A percentile compares a stretch with the other conserved stretches of the same genome.
Conservation (phyloP, 2,113 vertebrate species). For the Urocolius indicus region DNA sequence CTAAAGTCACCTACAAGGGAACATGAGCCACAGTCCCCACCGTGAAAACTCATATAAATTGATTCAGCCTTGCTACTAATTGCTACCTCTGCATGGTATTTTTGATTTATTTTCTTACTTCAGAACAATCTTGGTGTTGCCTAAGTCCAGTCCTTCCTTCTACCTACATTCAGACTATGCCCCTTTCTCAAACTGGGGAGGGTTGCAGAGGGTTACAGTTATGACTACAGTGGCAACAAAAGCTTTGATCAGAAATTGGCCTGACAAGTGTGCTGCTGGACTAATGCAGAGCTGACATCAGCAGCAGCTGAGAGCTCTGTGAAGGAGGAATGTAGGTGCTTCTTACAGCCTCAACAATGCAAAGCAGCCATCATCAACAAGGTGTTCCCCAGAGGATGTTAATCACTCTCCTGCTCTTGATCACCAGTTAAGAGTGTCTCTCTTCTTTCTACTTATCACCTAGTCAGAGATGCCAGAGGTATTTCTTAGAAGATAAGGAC, state of each 20-base stretch:
- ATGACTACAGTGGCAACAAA: not conserved
- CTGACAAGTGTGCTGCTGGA: constrained; percentile 19
- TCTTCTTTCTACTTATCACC: constrained; percentile 60
- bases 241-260: constrained; percentile 49
- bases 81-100: not conserved
- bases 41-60: accelerated
- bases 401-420: constrained; percentile 60
- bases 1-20: not conserved
- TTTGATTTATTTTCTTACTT: not conserved
- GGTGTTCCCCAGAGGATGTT: constrained; percentile 64
- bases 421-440: constrained; percentile 61
- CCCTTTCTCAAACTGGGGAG: not conserved
- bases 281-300: constrained; percentile 56
- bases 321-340: constrained; percentile 58
- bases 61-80: not conserved
- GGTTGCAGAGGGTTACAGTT: not conserved
- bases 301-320: constrained; percentile 46
- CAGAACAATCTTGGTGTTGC: not conserved
- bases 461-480: constrained; percentile 52
- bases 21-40: not conserved
- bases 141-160: not conserved
- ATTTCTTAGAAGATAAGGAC: constrained; percentile 61
- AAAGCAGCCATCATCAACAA: constrained; percentile 59
- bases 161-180: not conserved
- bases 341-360: constrained; percentile 62